These are phyloP conservation scores for Herpailurus yagouaroundi DNA, from an alignment of 2,113 vertebrate genomes.

Conservation along the genomic window DNA sequence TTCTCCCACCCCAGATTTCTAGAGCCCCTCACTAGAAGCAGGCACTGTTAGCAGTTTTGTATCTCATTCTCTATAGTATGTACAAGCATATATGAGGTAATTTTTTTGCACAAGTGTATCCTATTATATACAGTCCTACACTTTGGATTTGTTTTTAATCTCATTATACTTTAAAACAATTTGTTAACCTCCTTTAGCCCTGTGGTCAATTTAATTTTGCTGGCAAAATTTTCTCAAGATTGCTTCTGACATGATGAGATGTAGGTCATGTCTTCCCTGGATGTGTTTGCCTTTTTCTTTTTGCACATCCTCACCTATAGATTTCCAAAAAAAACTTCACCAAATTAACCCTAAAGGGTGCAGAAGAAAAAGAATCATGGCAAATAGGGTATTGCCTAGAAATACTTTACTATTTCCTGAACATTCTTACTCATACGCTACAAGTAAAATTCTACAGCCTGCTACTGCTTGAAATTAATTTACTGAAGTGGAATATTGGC, in stretches of 20 bases:
- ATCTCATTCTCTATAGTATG: background rate
- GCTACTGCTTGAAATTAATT: slow-evolving; percentile 32
- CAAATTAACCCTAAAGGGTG: background rate
- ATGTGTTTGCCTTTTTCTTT: background rate
- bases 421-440: background rate
- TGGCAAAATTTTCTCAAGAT: background rate
- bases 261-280: background rate
- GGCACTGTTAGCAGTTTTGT: background rate
- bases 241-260: background rate
- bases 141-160: slow-evolving; percentile 19
- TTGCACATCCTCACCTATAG: background rate
- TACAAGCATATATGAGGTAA: background rate
- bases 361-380: background rate
- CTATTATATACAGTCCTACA: background rate
- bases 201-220: background rate
- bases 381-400: background rate
- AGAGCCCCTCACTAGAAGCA: background rate
- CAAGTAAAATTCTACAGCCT: background rate
- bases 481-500: background rate
- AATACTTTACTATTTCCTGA: background rate
- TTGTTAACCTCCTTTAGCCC: background rate
- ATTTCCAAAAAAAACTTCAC: background rate
- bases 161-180: background rate
- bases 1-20: background rate
- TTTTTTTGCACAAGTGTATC: background rate